Conservation (phyloP, 2,113 vertebrate genomes). For the Eretmochelys imbricata region DNA sequence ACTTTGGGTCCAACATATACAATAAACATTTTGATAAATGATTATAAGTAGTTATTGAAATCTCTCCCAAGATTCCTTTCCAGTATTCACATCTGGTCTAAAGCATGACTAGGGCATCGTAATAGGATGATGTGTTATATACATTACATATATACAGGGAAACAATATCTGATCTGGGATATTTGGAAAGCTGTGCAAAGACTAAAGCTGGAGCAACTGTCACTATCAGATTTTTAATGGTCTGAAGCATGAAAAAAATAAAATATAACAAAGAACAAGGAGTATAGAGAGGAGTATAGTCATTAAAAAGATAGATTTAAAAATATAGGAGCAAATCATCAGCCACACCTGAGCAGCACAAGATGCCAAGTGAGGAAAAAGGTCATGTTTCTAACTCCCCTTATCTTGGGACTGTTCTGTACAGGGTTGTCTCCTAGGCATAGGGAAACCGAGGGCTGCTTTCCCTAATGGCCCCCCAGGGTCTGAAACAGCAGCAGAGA, state of each 20-base stretch:
- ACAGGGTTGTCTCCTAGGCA: background rate
- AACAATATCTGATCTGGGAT: background rate
- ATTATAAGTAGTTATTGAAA: background rate
- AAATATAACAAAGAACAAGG: background rate
- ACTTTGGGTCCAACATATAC: background rate
- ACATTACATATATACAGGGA: background rate
- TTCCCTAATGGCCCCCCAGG: background rate
- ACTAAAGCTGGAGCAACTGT: background rate
- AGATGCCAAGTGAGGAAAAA: background rate
- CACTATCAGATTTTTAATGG: background rate
- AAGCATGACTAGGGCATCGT: background rate
- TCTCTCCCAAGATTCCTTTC: background rate
- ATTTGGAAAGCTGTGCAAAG: background rate
- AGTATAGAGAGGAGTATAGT: background rate
- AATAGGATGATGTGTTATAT: background rate
- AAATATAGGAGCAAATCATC: background rate
- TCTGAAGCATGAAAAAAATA: background rate
- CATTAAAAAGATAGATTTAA: background rate
- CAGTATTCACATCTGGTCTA: background rate
- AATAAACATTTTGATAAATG: background rate
- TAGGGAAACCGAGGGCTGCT: background rate
- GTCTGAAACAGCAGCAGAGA: background rate
- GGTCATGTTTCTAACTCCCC: accelerated
- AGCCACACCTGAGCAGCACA: background rate
- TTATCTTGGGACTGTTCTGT: accelerated